These are phyloP conservation scores for Folsomia candida DNA, from an alignment of 2,888 invertebrate species.

Conservation along the genomic window DNA sequence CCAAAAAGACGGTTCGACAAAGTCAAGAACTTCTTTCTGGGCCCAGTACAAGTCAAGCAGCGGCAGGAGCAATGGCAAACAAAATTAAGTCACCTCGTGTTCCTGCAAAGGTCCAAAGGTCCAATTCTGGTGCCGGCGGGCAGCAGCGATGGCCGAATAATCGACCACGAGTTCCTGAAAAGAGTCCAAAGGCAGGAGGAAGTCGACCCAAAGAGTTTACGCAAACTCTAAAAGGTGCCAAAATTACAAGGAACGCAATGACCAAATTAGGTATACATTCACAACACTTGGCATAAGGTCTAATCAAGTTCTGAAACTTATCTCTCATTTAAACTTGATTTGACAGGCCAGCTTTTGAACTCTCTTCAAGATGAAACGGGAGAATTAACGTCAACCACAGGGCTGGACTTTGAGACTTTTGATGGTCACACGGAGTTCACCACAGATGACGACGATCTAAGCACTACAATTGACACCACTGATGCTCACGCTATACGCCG, in stretches of 20 bases:
- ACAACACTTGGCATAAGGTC: too few species aligned
- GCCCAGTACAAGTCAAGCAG: slow-evolving; percentile 42
- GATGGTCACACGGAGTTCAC: slow-evolving; percentile 63
- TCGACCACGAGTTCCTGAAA: slow-evolving; percentile 16
- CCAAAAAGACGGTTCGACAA: slow-evolving; percentile 32
- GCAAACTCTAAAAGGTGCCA: slow-evolving; percentile 40
- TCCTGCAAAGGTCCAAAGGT: slow-evolving; percentile 36
- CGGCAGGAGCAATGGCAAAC: slow-evolving; percentile 23
- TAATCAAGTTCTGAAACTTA: not conserved
- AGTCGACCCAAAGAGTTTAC: slow-evolving; percentile 25
- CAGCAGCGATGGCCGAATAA: slow-evolving; percentile 33
- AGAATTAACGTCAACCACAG: slow-evolving; percentile 74
- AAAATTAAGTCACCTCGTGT: slow-evolving; percentile 31
- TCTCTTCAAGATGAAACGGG: slow-evolving; percentile 64
- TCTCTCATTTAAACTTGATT: not conserved
- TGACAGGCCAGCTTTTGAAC: slow-evolving; percentile 49
- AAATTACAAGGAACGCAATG: slow-evolving; percentile 43
- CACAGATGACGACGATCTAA: slow-evolving; percentile 64
- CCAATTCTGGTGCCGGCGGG: slow-evolving; percentile 42
- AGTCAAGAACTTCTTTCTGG: slow-evolving; percentile 39
- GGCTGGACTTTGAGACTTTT: slow-evolving; percentile 72
- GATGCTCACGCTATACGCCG: slow-evolving; percentile 75
- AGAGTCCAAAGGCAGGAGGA: slow-evolving; percentile 22
- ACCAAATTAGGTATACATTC: slow-evolving; percentile 6
- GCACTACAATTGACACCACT: slow-evolving; percentile 61